These are phyloP conservation scores for Poecilia velifera DNA, from an alignment of 2,797 vertebrate species.

Conservation along the genomic window DNA sequence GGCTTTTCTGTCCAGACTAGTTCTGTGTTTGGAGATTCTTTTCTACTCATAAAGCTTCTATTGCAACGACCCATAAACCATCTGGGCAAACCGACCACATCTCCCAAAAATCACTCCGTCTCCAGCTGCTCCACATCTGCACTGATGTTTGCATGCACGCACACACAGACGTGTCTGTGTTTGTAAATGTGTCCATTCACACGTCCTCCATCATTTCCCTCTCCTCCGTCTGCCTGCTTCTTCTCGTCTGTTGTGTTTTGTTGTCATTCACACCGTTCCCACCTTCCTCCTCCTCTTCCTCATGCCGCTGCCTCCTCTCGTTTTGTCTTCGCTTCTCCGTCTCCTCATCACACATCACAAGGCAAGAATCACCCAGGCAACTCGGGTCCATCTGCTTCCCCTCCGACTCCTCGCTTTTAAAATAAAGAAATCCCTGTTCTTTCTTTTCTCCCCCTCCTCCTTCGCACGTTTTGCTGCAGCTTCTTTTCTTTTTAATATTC, in stretches of 20 bases:
- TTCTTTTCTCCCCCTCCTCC: background rate
- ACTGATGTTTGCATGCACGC: background rate
- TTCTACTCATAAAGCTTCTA: constrained; percentile 55
- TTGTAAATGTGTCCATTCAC: constrained; percentile 15
- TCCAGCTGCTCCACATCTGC: constrained; percentile 5
- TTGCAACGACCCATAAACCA: constrained; percentile 47
- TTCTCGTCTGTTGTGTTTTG: constrained; percentile 50
- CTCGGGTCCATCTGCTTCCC: constrained; percentile 68
- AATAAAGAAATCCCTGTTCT: background rate
- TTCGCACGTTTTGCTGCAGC: background rate
- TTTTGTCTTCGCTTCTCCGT: constrained; percentile 52
- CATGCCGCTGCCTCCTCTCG: constrained; percentile 10
- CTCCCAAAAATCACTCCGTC: constrained; percentile 18
- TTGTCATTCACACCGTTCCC: constrained; percentile 45
- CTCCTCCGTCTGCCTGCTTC: constrained; percentile 55
- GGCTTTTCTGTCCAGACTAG: constrained; percentile 11
- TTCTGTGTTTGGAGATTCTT: constrained; percentile 31
- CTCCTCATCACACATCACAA: constrained; percentile 64
- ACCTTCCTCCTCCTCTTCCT: constrained; percentile 4
- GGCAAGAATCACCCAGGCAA: constrained; percentile 70
- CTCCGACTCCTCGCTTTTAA: constrained; percentile 10
- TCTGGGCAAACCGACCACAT: constrained; percentile 58
- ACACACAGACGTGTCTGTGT: background rate
- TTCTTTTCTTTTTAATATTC: background rate
- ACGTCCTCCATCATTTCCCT: constrained; percentile 43